Evolutionary conservation across 2,888 invertebrate genomes (phyloP), one percentile per base, ranked within the genome.

Genomic region (Euplexia lucipara): DNA sequence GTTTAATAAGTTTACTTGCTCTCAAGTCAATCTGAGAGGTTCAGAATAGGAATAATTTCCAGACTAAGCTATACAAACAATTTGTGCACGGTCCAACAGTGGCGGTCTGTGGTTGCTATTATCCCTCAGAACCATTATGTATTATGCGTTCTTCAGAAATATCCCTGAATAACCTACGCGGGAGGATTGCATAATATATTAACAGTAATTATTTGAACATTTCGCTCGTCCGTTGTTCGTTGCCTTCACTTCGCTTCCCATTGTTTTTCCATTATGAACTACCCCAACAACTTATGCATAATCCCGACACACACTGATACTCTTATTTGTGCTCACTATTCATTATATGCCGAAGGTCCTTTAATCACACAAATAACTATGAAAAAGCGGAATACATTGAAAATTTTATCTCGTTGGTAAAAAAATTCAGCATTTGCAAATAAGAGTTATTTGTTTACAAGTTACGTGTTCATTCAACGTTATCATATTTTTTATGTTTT

Each of bases 131-230:
- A 57, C 59, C 80, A 81, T 83, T 78, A 83, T 80, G 82, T 86
- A 87, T 86, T 88, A 86, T 83, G 84, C 83, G 83, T 86, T 86
- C 88, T 90, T 90, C 85, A 86, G 87, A 86, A 90, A 86, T 86
- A 88, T 85, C 83, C 79, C 81, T 79, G 83, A 77, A 79, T 83
- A 85, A 86, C 88, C 86, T 86, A 83, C 82, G 83, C 68, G 85
- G 82, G 86, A 83, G 88, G 89, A 89, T 87, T 90, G 91, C 90
- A 91, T 92, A 91, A 92, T 92, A 87, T 90, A 93, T 93, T 87
- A 90, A 88, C 87, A 76, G 88, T 90, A 91, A 92, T 92, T 92
- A 92, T 91, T 92, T 88, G 86, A 88, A 87, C 88, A 88, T 89
- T 89, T 89, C 75, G 77, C 82, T 82, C 79, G 79, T 70, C 76